A percentile compares a stretch with the other conserved stretches of the same genome.
These are phyloP conservation scores for Lacanobia wlatinum DNA, from an alignment of 2,888 invertebrate genomes.

Conservation along the genomic window DNA sequence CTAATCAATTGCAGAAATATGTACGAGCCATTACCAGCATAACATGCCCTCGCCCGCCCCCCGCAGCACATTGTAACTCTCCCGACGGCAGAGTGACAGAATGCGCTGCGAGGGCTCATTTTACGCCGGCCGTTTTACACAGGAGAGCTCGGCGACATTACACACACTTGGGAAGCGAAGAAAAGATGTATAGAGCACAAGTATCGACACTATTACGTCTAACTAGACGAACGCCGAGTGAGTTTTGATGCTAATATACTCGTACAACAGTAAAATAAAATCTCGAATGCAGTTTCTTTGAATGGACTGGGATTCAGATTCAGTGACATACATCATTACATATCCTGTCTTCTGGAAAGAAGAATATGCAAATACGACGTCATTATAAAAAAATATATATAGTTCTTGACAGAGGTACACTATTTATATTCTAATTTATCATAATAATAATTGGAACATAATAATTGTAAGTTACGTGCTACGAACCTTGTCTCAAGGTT, in stretches of 20 bases:
- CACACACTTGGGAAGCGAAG: constrained; percentile 77
- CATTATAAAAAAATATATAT: no score
- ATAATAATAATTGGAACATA: background rate
- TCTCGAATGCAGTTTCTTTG: background rate
- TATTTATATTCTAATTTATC: background rate
- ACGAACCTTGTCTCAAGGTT: constrained; percentile 33
- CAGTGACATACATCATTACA: background rate
- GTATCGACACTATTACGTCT: constrained; percentile 63
- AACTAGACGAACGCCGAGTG: constrained; percentile 37
- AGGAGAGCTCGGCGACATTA: constrained; percentile 80
- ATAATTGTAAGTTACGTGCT: background rate
- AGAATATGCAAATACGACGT: background rate
- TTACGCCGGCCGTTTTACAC: constrained; percentile 74
- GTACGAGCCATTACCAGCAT: constrained; percentile 84
- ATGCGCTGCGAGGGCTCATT: constrained; percentile 67
- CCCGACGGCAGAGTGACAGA: constrained; percentile 60
- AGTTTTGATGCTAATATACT: constrained; percentile 15
- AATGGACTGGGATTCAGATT: background rate
- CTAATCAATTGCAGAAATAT: constrained; percentile 91
- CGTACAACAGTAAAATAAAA: background rate
- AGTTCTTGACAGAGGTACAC: no score
- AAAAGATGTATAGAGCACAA: constrained; percentile 83
- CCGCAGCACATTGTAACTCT: constrained; percentile 55
- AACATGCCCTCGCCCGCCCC: constrained; percentile 67
- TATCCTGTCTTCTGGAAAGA: background rate